Evolutionary conservation across 1,140 invertebrate species (phyloP), one percentile per base, ranked within the genome.

Genomic region (Diploscapter pachys): DNA sequence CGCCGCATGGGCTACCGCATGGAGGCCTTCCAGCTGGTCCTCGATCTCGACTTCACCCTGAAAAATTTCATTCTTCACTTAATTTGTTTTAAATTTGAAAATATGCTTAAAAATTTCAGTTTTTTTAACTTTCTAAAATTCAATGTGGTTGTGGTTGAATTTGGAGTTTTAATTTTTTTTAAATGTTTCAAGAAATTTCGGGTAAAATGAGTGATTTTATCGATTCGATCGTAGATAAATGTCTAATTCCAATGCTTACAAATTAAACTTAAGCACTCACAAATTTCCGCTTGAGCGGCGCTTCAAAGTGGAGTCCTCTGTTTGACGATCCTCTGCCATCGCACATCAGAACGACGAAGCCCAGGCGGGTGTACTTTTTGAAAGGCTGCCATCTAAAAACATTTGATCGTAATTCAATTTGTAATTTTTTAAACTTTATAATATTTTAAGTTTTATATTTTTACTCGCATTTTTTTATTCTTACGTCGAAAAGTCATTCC

Each of bases 271-370:
- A 4, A 57, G 67, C 3, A 63, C 86, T 86, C 83, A 90, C 90
- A 92, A 99, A 92, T 86, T 91, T 89, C 52, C 92, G 89, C 85
- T 91, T 90, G 56, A 98, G 90, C 82, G 94, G 91, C 70, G 91
- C 91, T 87, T 98, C 96, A 88, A 98, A 98, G 11, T 90, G 87
- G 4, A 95, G 86, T 55, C 96, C 96, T 71, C 96, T 88, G 87
- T 98, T 92, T 78, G 92, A 91, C 0, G 95, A 98, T 3, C 95
- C 96, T 56, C 96, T 87, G 0, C 94, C 95, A 88, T 99, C 96
- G 48, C 98, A 92, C 9, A 93, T 90, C 53, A 99, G 91, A 2
- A 99, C 95, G 85, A 93, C 94, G 87, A 97, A 99, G 0, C 96
- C 96, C 80, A 96, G 90, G n/a, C 93, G 91, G 5, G 95, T 93